Conservation (phyloP, 2,113 vertebrate species). For the Boulengerochromis microlepis region DNA sequence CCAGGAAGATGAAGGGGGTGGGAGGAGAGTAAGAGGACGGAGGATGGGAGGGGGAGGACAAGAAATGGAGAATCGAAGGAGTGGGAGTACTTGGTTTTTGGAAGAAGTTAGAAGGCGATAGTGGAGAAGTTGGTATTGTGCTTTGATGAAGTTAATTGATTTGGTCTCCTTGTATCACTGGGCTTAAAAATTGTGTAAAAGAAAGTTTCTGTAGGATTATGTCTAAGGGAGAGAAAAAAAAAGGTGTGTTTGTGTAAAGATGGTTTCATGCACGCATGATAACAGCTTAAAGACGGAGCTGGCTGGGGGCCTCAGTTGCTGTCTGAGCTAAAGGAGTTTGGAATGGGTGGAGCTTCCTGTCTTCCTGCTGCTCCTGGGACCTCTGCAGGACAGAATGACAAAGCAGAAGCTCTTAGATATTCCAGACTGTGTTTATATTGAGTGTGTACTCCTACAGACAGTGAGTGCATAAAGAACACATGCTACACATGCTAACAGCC, state of each 20-base stretch:
- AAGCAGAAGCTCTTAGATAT: not conserved
- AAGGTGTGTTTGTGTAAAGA: not conserved
- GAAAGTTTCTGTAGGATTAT: not conserved
- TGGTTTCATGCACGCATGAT: not conserved
- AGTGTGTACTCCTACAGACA: not conserved
- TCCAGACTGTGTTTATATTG: not conserved
- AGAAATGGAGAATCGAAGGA: not conserved
- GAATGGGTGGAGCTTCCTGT: slow-evolving; percentile 43
- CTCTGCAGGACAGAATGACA: slow-evolving; percentile 12
- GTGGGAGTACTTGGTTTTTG: slow-evolving; percentile 20
- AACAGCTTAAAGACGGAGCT: not conserved
- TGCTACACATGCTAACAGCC: not conserved
- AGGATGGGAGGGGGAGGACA: not conserved
- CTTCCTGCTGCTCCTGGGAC: slow-evolving; percentile 25
- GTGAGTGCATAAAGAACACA: not conserved
- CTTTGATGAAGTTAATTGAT: slow-evolving; percentile 12
- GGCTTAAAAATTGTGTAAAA: not conserved
- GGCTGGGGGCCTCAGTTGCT: slow-evolving; percentile 14
- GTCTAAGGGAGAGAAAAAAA: not conserved
- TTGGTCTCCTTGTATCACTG: not conserved
- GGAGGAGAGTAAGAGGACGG: not conserved
- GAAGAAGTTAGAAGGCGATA: slow-evolving; percentile 7
- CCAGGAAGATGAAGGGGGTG: slow-evolving; percentile 26
- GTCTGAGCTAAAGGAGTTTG: slow-evolving; percentile 14
- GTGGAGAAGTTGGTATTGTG: not conserved